Evolutionary conservation across 1,140 invertebrate genomes (phyloP), one percentile per base, ranked within the genome.

Genomic region (Aleiodes sp.): DNA sequence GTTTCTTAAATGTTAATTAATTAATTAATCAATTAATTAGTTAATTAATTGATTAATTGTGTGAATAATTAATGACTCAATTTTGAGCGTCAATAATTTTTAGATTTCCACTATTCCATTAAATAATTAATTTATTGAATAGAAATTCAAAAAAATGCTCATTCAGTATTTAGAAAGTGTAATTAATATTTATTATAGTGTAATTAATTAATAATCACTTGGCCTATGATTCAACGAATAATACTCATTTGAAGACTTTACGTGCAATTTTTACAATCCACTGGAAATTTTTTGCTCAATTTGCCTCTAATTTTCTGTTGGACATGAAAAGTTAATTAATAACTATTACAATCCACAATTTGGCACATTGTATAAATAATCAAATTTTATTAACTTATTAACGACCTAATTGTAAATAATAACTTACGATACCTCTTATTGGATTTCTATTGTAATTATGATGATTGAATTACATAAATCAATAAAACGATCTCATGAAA

Each of bases 221-320:
- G 46, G 46, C 46, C 46, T 52, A 52, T 24, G 2, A 16, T 43
- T 16, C 9, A 52, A 52, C 46, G 46, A 21, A 52, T 52, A 16
- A 24, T 1, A 26, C 46, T 52, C 21, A 10, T 24, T 52, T 8
- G 2, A 46, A 46, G 41, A 19, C 41, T 46, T 24, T n/a, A n/a
- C n/a, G n/a, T 52, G 46, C 46, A 2, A 26, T 52, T 16, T 16
- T 52, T 24, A 2, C 16, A 24, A 52, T 24, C 19, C 1, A 52
- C 26, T 52, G 46, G 21, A 21, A 24, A 52, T 52, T 52, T n/a
- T 2, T 52, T 52, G 46, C 46, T 52, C 46, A 52, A 52, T 52
- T 52, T 24, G 16, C 21, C 46, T 26, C n/a, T n/a, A n/a, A n/a
- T n/a, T n/a, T n/a, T n/a, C n/a, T n/a, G n/a, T n/a, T n/a, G n/a